phyloP scores from a whole-genome alignment of 2,113 vertebrate genomes.

The Neoarius graeffei region DNA sequence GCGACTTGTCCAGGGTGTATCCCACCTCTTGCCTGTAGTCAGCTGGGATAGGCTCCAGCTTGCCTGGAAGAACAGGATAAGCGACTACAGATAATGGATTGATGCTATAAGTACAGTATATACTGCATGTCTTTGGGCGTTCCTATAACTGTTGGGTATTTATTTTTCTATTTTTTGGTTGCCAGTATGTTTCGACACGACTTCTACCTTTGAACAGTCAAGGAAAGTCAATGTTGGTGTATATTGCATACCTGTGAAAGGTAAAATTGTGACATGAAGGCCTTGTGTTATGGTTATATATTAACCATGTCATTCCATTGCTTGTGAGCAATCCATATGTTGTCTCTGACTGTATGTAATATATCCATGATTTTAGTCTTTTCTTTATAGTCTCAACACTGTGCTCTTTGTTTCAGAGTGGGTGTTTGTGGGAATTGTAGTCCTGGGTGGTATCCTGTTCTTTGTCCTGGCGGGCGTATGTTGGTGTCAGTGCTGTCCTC shows the following conservation, averaged over 20 bases:
- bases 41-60: too few relatives aligned
- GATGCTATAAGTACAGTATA: neutral
- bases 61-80: too few relatives aligned
- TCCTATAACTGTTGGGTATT: neutral
- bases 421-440: constrained; percentile 89
- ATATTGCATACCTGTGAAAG: neutral
- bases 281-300: neutral
- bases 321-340: neutral
- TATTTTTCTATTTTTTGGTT: neutral
- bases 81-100: too few relatives aligned
- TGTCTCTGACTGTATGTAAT: too few relatives aligned
- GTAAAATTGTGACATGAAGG: neutral
- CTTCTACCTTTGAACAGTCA: neutral
- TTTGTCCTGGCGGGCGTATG: constrained; percentile 89
- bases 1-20: too few relatives aligned
- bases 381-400: neutral
- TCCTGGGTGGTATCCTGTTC: constrained; percentile 82
- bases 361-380: neutral
- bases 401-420: constrained; percentile 79
- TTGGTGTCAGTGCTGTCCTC: constrained; percentile 98
- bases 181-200: neutral
- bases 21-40: too few relatives aligned
- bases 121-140: neutral
- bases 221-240: neutral
- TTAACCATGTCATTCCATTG: neutral